Conservation (phyloP, 2,888 invertebrate species). For the Chamaedrilus cognettii region DNA sequence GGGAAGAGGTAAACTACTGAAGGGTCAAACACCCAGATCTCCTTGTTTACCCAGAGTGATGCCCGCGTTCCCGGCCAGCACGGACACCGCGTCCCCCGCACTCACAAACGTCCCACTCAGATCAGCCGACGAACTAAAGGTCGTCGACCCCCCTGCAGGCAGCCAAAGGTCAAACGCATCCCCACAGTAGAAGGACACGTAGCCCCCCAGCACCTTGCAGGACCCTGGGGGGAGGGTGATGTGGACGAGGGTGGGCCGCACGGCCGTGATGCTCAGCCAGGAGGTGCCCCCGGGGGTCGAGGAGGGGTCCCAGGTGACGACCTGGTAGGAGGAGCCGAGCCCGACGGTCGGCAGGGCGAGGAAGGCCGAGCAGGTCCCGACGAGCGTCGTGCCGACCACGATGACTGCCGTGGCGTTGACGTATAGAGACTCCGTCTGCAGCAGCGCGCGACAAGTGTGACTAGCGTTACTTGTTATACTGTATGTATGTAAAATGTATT, state of each 20-base stretch:
- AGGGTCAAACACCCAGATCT: no score
- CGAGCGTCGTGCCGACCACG: neutral
- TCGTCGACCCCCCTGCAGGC: neutral
- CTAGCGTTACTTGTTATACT: no score
- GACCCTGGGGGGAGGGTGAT: neutral
- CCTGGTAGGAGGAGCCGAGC: constrained; percentile 14
- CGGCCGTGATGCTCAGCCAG: constrained; percentile 6
- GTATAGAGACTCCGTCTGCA: constrained; percentile 1
- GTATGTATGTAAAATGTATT: no score
- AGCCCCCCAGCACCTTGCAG: neutral
- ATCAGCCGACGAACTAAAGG: constrained; percentile 10
- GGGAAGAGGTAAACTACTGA: no score
- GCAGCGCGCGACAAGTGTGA: no score
- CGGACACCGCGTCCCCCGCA: constrained; percentile 8
- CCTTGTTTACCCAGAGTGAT: constrained; percentile 7
- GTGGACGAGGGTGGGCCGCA: neutral
- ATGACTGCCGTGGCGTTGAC: neutral
- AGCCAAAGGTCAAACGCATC: constrained; percentile 12
- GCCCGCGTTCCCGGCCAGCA: constrained; percentile 16
- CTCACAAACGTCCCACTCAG: constrained; percentile 11
- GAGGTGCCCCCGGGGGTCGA: neutral
- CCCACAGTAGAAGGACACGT: constrained; percentile 15
- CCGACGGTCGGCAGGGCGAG: neutral
- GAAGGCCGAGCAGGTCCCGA: constrained; percentile 8
- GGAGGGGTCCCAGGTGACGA: constrained; percentile 11